Conservation (phyloP, 2,113 vertebrate genomes). For the Antennarius striatus region DNA sequence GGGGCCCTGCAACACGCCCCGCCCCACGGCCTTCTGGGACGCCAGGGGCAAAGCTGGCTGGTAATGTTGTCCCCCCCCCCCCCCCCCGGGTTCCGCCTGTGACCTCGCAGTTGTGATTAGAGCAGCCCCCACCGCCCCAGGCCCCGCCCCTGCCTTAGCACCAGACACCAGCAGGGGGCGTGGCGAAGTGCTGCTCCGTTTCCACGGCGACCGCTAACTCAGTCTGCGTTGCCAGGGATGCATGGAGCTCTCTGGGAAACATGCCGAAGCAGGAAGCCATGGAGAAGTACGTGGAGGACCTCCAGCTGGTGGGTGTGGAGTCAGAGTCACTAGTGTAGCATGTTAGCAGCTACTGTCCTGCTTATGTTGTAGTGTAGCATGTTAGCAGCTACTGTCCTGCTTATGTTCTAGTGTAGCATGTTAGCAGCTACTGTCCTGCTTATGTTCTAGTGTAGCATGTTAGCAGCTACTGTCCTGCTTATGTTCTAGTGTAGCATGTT, state of each 20-base stretch:
- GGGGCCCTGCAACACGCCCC: slow-evolving; percentile 86
- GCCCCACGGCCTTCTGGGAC: slow-evolving; percentile 89
- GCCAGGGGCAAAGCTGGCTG: slow-evolving; percentile 91
- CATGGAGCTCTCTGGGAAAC: slow-evolving; percentile 91
- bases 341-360: no score
- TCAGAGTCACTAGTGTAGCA: no score
- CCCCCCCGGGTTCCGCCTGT: no score
- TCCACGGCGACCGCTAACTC: slow-evolving; percentile 10
- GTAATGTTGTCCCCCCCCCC: slow-evolving; percentile 62
- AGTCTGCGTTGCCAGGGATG: slow-evolving; percentile 84
- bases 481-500: no score
- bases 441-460: no score
- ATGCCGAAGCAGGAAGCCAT: slow-evolving; percentile 96
- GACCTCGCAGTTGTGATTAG: no score
- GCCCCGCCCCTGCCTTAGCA: not conserved
- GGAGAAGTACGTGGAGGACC: slow-evolving; percentile 94
- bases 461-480: no score
- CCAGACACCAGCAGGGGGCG: not conserved
- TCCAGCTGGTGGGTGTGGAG: slow-evolving; percentile 88
- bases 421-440: no score
- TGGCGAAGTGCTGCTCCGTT: not conserved
- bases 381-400: no score
- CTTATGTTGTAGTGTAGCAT: no score
- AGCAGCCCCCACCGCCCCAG: no score
- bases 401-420: no score